A percentile compares a stretch with the other conserved stretches of the same genome.
Conservation (phyloP, 2,113 vertebrate species). For the Salvelinus fontinalis region DNA sequence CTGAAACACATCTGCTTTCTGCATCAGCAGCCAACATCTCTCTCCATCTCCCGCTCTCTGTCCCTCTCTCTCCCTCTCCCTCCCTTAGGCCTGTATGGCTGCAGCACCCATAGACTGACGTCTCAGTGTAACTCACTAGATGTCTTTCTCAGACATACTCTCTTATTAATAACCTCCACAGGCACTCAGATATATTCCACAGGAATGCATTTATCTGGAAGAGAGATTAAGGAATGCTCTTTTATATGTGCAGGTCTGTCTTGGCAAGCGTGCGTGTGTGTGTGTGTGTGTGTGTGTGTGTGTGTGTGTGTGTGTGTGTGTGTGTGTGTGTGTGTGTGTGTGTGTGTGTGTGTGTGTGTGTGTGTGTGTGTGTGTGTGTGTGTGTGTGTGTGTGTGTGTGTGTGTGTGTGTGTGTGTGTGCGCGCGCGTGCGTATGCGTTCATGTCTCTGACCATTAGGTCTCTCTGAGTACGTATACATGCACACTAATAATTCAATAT, state of each 20-base stretch:
- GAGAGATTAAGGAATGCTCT: conserved; percentile 15
- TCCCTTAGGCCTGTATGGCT: not conserved
- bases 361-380: conserved; percentile 35
- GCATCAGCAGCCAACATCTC: not conserved
- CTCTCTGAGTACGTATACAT: no score
- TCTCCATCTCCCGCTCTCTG: no score
- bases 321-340: conserved; percentile 11
- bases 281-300: conserved; percentile 6
- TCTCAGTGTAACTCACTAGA: not conserved
- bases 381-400: conserved; percentile 26
- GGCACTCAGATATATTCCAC: not conserved
- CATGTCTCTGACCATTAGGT: no score
- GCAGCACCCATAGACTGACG: not conserved
- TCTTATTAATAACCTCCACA: conserved; percentile 22
- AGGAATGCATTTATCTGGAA: conserved; percentile 22
- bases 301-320: conserved; percentile 13
- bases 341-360: conserved; percentile 27
- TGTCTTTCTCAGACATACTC: conserved; percentile 4
- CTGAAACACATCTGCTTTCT: conserved; percentile 9
- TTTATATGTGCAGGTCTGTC: conserved; percentile 27
- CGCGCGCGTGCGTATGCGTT: not conserved
- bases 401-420: conserved; percentile 30
- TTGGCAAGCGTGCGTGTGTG: conserved; percentile 42
- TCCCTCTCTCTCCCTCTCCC: no score
- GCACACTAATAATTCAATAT: no score